These are phyloP conservation scores for Aphelinus atriplicis DNA, from an alignment of 1,140 invertebrate genomes.

Conservation along the genomic window DNA sequence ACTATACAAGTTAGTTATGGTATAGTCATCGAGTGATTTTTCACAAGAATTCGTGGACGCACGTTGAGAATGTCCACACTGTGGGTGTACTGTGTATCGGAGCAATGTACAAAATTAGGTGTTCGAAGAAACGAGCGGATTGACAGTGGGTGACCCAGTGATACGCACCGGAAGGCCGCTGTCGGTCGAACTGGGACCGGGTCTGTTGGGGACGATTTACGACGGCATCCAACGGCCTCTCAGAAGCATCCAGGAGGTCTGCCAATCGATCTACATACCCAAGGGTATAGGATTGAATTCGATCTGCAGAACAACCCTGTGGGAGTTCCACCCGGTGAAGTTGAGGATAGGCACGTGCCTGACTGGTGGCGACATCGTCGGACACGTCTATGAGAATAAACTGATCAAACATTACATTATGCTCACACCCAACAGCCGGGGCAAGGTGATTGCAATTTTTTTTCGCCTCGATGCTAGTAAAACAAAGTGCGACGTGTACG, in stretches of 20 bases:
- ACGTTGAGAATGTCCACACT: too few relatives aligned
- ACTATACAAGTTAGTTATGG: conserved; percentile 46
- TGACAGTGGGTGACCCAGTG: conserved; percentile 88
- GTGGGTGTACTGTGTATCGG: too few relatives aligned
- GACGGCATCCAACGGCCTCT: conserved; percentile 88
- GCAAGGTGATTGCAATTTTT: conserved; percentile 66
- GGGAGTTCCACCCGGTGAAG: conserved; percentile 77
- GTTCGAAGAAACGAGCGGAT: conserved; percentile 88
- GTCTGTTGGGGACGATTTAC: conserved; percentile 84
- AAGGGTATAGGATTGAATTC: conserved; percentile 80
- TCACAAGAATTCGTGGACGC: not conserved
- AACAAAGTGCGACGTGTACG: not conserved
- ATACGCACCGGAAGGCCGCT: conserved; percentile 82
- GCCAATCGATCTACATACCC: conserved; percentile 83
- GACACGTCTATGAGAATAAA: conserved; percentile 78
- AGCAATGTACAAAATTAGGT: conserved; percentile 61
- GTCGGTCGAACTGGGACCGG: conserved; percentile 86
- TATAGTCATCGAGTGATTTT: not conserved
- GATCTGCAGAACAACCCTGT: conserved; percentile 65
- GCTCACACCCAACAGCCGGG: conserved; percentile 75
- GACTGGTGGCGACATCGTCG: conserved; percentile 82
- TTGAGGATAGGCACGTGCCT: conserved; percentile 74
- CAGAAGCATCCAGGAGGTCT: conserved; percentile 74
- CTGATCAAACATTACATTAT: conserved; percentile 81
- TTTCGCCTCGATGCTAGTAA: not conserved